Conservation (phyloP, 2,797 vertebrate genomes). For the Mionectes olivaceus region DNA sequence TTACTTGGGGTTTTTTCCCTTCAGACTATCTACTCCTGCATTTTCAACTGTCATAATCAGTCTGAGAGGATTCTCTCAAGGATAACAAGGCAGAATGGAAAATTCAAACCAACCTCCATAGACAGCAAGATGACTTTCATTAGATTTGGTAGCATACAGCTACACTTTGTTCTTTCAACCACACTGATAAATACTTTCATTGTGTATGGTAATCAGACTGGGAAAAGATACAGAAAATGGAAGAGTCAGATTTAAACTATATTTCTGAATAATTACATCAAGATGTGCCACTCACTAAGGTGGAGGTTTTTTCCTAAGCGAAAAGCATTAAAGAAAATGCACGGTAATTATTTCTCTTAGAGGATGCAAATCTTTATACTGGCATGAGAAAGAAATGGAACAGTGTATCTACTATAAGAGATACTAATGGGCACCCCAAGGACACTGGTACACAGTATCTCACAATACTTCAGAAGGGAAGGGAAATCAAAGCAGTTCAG, state of each 20-base stretch:
- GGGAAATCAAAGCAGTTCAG: background rate
- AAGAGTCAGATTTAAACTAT: background rate
- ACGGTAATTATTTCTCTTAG: constrained; percentile 14
- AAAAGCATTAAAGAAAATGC: constrained; percentile 25
- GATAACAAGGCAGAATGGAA: background rate
- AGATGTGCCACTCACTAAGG: background rate
- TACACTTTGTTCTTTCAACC: background rate
- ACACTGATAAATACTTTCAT: constrained; percentile 23
- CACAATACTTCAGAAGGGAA: constrained; percentile 18
- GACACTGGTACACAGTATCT: background rate
- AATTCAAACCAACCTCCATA: background rate
- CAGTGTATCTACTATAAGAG: background rate
- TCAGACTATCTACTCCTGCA: background rate
- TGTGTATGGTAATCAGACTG: background rate
- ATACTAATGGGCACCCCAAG: background rate
- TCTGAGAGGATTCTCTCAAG: background rate
- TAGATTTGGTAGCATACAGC: background rate
- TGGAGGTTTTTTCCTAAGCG: background rate
- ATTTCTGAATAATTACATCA: constrained; percentile 9
- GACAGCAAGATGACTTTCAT: background rate
- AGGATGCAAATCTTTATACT: background rate
- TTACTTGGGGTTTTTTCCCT: background rate
- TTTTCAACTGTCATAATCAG: background rate
- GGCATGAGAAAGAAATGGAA: background rate
- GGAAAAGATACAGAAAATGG: background rate